Base-by-base conservation (phyloP, 2,888 invertebrate genomes). In the Listrodromus nycthemerus region DNA sequence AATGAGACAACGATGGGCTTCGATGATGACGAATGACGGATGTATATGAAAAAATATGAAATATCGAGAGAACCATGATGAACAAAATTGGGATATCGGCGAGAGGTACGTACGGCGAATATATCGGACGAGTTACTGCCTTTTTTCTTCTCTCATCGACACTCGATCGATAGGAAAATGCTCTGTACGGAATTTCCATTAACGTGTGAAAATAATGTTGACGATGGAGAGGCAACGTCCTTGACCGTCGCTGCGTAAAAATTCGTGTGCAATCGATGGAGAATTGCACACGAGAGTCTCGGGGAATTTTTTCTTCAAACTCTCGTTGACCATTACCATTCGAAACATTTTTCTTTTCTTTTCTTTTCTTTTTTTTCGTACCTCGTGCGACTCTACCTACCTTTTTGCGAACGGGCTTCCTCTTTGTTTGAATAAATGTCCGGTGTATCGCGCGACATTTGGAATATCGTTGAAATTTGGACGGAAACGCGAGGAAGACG, bases 371-470 rank as follows among this genome's bases (percentile, higher is more conserved):
- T 27, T 58, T 27, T 30, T 5, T 33, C 37, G 55, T 27, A 27
- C 52, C 10, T 30, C 73, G 37, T 69, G 77, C 82, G 63, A 77
- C 41, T 67, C 41, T 67, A 82, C 82, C 82, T 78, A 82, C 82
- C 82, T 78, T 78, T 37, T 33, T 21, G 3, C 10, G 50, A 61
- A 37, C 30, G n/a, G 21, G 50, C 50, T 65, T 13, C 19, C 21
- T 70, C 48, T 45, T 63, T 41, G 45, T 45, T 16, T 16, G 33
- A 45, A 24, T 55, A 58, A 69, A 61, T 6, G 19, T 33, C 0
- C 13, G 33, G 52, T 33, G 37, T 13, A 33, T 19, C 50, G 33
- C 24, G 5, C 5, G 7, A 50, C 5, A 13, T 50, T 50, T 16
- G 50, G 5, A 7, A 30, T 30, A 58, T 30, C 52, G 58, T 58